These are phyloP conservation scores for Plagodis pulveraria DNA, from an alignment of 2,888 invertebrate genomes.

Conservation along the genomic window DNA sequence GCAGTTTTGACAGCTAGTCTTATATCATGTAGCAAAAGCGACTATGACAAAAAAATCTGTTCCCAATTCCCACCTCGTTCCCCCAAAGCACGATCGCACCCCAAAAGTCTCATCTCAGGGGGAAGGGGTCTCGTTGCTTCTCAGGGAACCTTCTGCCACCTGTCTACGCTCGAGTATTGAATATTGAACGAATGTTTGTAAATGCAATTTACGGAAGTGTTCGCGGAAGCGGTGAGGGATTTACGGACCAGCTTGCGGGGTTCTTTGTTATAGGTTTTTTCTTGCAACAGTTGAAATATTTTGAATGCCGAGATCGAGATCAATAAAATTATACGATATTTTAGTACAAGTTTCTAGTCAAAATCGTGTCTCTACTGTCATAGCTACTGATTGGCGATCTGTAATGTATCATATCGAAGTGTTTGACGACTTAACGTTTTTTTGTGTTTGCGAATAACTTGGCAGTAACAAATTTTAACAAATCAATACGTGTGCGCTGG, in stretches of 20 bases:
- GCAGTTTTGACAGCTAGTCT: background rate
- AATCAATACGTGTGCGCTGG: too few relatives aligned
- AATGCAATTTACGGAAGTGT: conserved; percentile 33
- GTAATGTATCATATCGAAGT: too few relatives aligned
- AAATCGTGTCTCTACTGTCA: too few relatives aligned
- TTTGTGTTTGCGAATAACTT: too few relatives aligned
- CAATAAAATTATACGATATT: too few relatives aligned
- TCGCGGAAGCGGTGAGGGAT: conserved; percentile 18
- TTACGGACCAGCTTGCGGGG: background rate
- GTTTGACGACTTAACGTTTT: too few relatives aligned
- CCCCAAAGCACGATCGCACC: conserved; percentile 4
- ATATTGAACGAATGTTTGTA: conserved; percentile 27
- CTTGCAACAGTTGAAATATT: too few relatives aligned
- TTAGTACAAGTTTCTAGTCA: too few relatives aligned
- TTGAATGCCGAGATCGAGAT: too few relatives aligned
- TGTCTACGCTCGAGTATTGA: conserved; percentile 21
- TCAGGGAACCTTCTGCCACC: conserved; percentile 28
- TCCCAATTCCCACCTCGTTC: background rate
- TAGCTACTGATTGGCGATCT: too few relatives aligned
- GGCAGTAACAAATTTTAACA: too few relatives aligned
- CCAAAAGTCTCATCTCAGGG: conserved; percentile 11
- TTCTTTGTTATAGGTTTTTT: too few relatives aligned
- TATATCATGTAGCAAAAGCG: conserved; percentile 2
- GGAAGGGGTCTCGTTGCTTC: background rate
- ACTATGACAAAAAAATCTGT: conserved; percentile 11